A percentile compares a stretch with the other conserved stretches of the same genome.
Conservation (phyloP, 1,140 invertebrate species). For the Solenopsis fugax region DNA sequence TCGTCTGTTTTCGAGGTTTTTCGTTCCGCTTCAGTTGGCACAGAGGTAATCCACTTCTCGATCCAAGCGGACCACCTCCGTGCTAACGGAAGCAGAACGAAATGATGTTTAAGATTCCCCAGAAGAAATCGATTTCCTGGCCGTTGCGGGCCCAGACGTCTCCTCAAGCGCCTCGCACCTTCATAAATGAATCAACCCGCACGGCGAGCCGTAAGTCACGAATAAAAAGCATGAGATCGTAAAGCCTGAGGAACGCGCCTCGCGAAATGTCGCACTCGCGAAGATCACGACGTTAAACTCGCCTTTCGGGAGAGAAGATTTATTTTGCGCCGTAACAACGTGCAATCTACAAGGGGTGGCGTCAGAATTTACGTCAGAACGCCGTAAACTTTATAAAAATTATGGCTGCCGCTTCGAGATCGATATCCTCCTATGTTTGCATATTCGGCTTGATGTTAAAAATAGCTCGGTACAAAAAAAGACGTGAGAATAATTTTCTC, state of each 20-base stretch:
- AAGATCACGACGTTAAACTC: conserved; percentile 46
- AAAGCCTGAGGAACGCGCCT: conserved; percentile 41
- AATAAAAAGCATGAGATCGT: conserved; percentile 66
- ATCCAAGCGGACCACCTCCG: not conserved
- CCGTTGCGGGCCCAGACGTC: conserved; percentile 58
- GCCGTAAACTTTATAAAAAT: conserved; percentile 48
- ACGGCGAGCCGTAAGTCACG: conserved; percentile 57
- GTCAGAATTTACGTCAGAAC: conserved; percentile 27
- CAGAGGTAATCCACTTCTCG: no score
- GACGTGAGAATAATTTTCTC: conserved; percentile 11
- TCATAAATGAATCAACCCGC: conserved; percentile 73
- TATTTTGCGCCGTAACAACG: conserved; percentile 42
- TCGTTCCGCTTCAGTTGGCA: no score
- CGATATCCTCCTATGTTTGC: not conserved
- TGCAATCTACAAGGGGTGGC: conserved; percentile 21
- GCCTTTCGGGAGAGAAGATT: conserved; percentile 44
- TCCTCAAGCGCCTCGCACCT: conserved; percentile 28
- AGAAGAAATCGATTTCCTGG: conserved; percentile 72
- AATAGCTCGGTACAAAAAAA: not conserved
- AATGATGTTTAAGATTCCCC: conserved; percentile 68
- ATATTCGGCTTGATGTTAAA: conserved; percentile 3
- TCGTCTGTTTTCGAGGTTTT: conserved; percentile 8
- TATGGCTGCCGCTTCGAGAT: conserved; percentile 18
- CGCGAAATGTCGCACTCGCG: conserved; percentile 42
- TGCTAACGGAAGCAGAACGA: conserved; percentile 50